A percentile compares a stretch with the other conserved stretches of the same genome.
These are phyloP conservation scores for Aproaerema taeniolella DNA, from an alignment of 2,888 invertebrate genomes.

Conservation along the genomic window DNA sequence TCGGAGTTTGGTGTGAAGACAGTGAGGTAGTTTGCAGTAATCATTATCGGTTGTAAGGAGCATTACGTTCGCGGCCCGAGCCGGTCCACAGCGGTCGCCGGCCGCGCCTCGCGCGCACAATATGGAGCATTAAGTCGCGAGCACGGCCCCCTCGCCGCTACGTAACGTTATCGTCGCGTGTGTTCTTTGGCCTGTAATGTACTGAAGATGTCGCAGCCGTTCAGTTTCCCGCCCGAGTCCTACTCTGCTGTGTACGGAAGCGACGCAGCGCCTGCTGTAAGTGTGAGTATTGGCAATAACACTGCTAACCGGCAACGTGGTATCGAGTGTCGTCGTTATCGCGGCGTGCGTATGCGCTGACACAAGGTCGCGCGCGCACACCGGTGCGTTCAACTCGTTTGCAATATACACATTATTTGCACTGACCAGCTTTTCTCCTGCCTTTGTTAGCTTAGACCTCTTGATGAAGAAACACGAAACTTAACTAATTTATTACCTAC, in stretches of 20 bases:
- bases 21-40: constrained; percentile 48
- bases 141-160: constrained; percentile 24
- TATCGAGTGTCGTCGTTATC: constrained; percentile 43
- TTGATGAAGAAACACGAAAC: no score
- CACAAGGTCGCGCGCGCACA: constrained; percentile 52
- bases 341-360: constrained; percentile 43
- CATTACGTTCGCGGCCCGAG: constrained; percentile 39
- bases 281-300: constrained; percentile 47
- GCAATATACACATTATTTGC: constrained; percentile 33
- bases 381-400: constrained; percentile 65
- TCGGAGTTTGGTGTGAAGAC: constrained; percentile 25
- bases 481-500: no score
- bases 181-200: constrained; percentile 34
- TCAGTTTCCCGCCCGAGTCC: constrained; percentile 65
- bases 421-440: constrained; percentile 11
- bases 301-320: constrained; percentile 32
- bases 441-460: neutral
- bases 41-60: constrained; percentile 58
- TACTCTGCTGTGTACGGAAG: constrained; percentile 59
- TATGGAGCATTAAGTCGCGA: constrained; percentile 51
- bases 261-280: constrained; percentile 44
- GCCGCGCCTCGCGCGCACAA: constrained; percentile 23
- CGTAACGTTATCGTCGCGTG: constrained; percentile 2
- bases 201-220: constrained; percentile 48
- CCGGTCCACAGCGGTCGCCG: constrained; percentile 25